Percentiles rank a stretch among this genome's conserved stretches.
These are phyloP conservation scores for Temnothorax ravouxi DNA, from an alignment of 2,888 invertebrate species.

Conservation along the genomic window DNA sequence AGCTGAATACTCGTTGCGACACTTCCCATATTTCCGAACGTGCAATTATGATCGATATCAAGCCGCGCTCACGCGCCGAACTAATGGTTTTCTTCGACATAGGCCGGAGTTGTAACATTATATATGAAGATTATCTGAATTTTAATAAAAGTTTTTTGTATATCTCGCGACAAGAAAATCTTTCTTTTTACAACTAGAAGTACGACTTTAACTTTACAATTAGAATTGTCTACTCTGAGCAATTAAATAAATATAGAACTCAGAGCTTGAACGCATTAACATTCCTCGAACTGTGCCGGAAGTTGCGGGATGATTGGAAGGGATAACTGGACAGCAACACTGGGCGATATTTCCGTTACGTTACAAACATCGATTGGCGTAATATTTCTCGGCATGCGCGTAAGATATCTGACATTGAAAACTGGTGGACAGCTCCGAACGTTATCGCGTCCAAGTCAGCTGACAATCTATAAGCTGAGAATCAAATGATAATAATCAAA, in stretches of 20 bases:
- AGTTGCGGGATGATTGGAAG: constrained; percentile 54
- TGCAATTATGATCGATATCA: constrained; percentile 68
- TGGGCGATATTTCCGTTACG: constrained; percentile 64
- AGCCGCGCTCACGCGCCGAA: constrained; percentile 38
- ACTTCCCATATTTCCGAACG: constrained; percentile 70
- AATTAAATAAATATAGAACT: background rate
- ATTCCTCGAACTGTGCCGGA: constrained; percentile 57
- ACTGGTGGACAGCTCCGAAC: background rate
- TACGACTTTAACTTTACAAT: background rate
- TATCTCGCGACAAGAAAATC: background rate
- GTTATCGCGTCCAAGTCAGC: background rate
- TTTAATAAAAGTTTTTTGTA: background rate
- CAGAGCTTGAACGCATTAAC: background rate
- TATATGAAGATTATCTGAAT: constrained; percentile 7
- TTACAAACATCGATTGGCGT: constrained; percentile 24
- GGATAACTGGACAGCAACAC: background rate
- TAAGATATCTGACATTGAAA: constrained; percentile 42
- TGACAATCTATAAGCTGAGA: background rate
- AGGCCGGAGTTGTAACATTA: background rate
- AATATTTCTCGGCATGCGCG: constrained; percentile 59
- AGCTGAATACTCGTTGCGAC: constrained; percentile 61
- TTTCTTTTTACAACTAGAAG: background rate
- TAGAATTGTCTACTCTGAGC: background rate
- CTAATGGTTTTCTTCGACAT: background rate
- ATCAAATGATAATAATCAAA: background rate